Evolutionary conservation across 2,113 vertebrate species (phyloP).

Genomic region (Uropsilus gracilis): DNA sequence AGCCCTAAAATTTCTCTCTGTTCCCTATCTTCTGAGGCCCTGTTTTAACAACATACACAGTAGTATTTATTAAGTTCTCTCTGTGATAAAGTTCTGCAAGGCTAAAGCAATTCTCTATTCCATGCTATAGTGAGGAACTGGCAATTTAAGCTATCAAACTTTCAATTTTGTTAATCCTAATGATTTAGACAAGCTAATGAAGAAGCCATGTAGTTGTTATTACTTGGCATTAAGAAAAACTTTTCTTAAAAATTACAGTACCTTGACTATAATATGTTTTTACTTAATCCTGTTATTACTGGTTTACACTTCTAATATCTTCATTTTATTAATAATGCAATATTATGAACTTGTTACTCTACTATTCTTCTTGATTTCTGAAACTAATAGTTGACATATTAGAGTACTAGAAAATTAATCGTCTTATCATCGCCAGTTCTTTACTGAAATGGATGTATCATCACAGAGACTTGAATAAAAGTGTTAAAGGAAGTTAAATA

Average conservation of each 20-base stretch:
- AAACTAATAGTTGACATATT: not conserved
- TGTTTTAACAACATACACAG: not conserved
- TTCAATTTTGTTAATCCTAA: not conserved
- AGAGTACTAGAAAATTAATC: constrained; percentile 7
- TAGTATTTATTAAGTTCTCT: not conserved
- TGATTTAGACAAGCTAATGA: not conserved
- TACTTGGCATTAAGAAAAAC: constrained; percentile 25
- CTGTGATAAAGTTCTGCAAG: not conserved
- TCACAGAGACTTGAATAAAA: not conserved
- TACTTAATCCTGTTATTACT: constrained; percentile 47
- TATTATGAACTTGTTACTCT: not conserved
- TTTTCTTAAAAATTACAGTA: constrained; percentile 18
- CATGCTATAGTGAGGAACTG: not conserved
- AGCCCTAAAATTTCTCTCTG: too few species aligned
- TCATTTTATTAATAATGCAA: constrained; percentile 47
- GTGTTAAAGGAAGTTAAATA: not conserved
- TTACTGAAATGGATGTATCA: not conserved
- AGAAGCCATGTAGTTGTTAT: not conserved
- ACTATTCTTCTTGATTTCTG: not conserved
- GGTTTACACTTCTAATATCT: not conserved
- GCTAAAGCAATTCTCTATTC: not conserved
- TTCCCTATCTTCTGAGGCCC: too few species aligned
- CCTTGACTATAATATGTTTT: not conserved
- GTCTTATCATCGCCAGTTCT: not conserved
- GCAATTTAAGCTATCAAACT: not conserved